Base-by-base conservation (phyloP, 1,140 invertebrate species). In the Drosophila kanapiae region DNA sequence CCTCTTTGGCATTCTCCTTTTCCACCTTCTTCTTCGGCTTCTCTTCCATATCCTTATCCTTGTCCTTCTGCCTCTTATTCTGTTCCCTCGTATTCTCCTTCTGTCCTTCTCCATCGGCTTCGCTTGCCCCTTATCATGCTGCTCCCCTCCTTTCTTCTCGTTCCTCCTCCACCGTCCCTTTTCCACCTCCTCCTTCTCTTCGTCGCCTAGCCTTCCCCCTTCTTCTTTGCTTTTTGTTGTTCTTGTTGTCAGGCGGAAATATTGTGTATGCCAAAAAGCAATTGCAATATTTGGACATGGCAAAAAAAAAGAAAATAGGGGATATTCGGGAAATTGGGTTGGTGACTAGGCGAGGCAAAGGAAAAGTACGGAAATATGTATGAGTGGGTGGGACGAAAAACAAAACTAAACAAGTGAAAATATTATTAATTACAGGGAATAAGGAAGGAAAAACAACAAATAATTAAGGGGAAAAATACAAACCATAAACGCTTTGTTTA, bases 241-340 rank as follows among this genome's bases (percentile, higher is more conserved):
- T 33, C 48, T 51, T 57, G 51, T 71, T 72, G 67, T 51, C 47
- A 71, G 43, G 43, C 69, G 51, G 65, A 71, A 69, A 69, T 67
- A 69, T 67, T 69, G 67, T 69, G 61, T 67, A 63, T 67, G 67
- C 67, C 61, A 69, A 67, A 67, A 59, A 71, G 69, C 51, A 59
- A 59, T 72, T 71, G 69, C 69, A 72, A 57, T 71, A 70, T 72
- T 72, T 54, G 65, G 51, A 40, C 51, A 48, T 49, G 35, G 14
- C 18, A 11, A 27, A 49, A 70, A 65, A 27, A 40, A 37, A 18
- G 23, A 2, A 59, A 45, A 38, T 47, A 45, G 33, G 48, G 48
- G 33, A 54, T 23, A 54, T 54, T 54, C 18, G 8, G 33, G 23
- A 63, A 38, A 33, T 16, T 27, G 29, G 31, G 54, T 51, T 51